Conservation (phyloP, 1,140 invertebrate genomes). For the Rhopalosiphum maidis region DNA sequence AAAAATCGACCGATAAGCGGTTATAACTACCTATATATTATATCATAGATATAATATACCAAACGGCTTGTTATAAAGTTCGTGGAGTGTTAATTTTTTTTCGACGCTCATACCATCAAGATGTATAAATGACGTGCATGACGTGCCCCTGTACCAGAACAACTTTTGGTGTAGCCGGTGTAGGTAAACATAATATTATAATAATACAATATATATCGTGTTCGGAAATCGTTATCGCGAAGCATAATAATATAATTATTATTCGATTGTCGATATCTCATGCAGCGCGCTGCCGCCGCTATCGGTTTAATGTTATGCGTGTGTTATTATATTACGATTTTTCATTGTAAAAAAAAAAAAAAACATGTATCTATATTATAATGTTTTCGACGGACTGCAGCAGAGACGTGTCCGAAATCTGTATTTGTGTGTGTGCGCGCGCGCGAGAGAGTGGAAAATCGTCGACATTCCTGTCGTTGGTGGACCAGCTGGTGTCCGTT, state of each 20-base stretch:
- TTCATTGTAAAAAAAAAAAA: neutral
- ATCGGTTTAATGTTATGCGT: neutral
- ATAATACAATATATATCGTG: neutral
- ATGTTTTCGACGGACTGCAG: neutral
- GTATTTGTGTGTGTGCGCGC: neutral
- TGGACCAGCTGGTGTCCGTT: neutral
- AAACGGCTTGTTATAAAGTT: neutral
- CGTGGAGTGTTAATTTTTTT: neutral
- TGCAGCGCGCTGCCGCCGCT: neutral
- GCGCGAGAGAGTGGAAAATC: neutral
- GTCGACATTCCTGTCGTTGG: constrained; percentile 30
- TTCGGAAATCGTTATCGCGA: neutral
- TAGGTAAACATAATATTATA: neutral
- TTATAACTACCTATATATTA: no score
- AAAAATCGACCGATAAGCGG: no score
- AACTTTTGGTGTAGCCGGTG: neutral
- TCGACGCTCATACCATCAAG: neutral
- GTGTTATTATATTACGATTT: neutral
- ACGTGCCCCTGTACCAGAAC: neutral
- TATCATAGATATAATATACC: neutral
- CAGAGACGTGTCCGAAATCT: neutral
- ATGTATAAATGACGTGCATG: neutral
- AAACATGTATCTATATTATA: neutral
- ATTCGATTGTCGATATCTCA: neutral
- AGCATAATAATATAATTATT: neutral